Percentiles rank a stretch among this genome's conserved stretches.
phyloP scores from a whole-genome alignment of 2,888 invertebrate species.

The Ptilodon capucinus region DNA sequence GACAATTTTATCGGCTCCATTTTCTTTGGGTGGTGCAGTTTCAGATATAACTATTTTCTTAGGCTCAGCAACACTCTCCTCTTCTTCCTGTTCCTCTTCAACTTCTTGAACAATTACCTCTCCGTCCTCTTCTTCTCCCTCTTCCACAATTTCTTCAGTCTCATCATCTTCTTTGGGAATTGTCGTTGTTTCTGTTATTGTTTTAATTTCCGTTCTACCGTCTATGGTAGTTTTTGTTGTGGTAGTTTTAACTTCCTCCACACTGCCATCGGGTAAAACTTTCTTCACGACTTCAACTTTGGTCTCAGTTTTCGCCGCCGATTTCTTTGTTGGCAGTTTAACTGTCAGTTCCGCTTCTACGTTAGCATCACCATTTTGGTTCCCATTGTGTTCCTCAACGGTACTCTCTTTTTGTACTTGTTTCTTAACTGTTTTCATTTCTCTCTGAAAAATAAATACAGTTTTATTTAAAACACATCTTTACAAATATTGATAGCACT shows the following conservation, averaged over 20 bases:
- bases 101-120: conserved; percentile 33
- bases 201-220: conserved; percentile 70
- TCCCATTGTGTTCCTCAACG: conserved; percentile 57
- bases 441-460: conserved; percentile 60
- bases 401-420: conserved; percentile 58
- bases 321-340: conserved; percentile 66
- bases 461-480: conserved; percentile 4
- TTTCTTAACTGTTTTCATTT: conserved; percentile 62
- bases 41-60: conserved; percentile 31
- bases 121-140: conserved; percentile 49
- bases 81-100: conserved; percentile 30
- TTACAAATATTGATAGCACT: conserved; percentile 7
- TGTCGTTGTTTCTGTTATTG: conserved; percentile 69
- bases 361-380: conserved; percentile 61
- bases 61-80: conserved; percentile 29
- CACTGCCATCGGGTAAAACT: conserved; percentile 64
- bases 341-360: conserved; percentile 63
- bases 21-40: conserved; percentile 36
- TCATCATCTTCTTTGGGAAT: conserved; percentile 64
- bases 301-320: conserved; percentile 71
- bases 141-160: conserved; percentile 57
- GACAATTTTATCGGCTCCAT: conserved; percentile 43
- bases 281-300: conserved; percentile 69
- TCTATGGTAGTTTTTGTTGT: conserved; percentile 72
- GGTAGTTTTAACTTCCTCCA: conserved; percentile 71